A percentile compares a stretch with the other conserved stretches of the same genome.
Conservation (phyloP, 1,140 invertebrate genomes). For the Danaus melanippus region DNA sequence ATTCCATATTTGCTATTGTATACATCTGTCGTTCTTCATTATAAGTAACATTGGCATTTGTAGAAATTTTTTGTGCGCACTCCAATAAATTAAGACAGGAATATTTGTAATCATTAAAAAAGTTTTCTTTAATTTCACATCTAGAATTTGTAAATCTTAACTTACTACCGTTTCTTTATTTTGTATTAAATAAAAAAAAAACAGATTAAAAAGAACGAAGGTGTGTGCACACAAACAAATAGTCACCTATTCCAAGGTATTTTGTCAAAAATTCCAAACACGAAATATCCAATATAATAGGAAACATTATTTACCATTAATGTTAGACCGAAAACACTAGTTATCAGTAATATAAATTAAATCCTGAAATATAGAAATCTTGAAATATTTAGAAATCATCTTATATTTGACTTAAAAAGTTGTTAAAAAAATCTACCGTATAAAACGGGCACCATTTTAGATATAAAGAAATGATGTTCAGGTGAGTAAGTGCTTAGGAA, state of each 20-base stretch:
- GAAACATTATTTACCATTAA: conserved; percentile 7
- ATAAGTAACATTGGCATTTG: neutral
- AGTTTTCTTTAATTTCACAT: conserved; percentile 1
- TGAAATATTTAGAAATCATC: neutral
- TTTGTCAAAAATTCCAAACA: conserved; percentile 18
- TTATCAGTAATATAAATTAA: conserved; percentile 9
- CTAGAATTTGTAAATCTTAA: no score
- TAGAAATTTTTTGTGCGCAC: conserved; percentile 8
- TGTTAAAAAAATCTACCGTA: conserved; percentile 17
- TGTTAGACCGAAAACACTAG: conserved; percentile 6
- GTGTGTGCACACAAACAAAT: neutral
- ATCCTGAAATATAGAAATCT: conserved; percentile 12
- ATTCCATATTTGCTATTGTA: neutral
- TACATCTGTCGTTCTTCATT: neutral
- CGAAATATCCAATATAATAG: conserved; percentile 14
- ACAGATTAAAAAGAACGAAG: neutral
- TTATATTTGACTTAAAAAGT: neutral
- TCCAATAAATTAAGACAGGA: conserved; percentile 15
- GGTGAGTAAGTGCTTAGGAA: conserved; percentile 28
- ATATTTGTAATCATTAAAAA: conserved; percentile 1
- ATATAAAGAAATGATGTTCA: conserved; percentile 26
- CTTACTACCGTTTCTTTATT: no score
- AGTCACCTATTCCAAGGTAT: conserved; percentile 26
- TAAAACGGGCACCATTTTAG: conserved; percentile 27
- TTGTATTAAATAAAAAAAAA: no score